These are phyloP conservation scores for Actinopyga echinites DNA, from an alignment of 53 echinoderm and acorn worm genomes.

Conservation along the genomic window DNA sequence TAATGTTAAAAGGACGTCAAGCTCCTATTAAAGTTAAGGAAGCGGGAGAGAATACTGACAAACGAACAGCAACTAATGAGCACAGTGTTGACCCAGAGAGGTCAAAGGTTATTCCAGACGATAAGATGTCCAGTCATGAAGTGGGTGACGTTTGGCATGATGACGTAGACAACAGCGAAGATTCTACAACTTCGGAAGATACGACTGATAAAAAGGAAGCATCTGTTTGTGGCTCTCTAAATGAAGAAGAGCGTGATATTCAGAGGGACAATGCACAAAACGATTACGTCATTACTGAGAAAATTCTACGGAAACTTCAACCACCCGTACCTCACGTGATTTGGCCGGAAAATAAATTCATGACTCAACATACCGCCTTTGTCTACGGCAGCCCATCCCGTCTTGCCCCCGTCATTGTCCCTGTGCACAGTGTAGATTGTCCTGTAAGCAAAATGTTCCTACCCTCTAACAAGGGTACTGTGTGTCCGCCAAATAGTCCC, in stretches of 20 bases:
- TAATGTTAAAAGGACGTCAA: slow-evolving; percentile 9
- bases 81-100: neutral
- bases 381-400: slow-evolving; percentile 85
- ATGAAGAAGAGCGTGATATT: neutral
- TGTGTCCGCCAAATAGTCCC: slow-evolving; percentile 89
- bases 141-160: neutral
- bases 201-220: neutral
- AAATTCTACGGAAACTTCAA: slow-evolving; percentile 57
- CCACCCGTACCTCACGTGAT: slow-evolving; percentile 80
- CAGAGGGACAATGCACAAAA: neutral
- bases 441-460: slow-evolving; percentile 75
- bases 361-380: slow-evolving; percentile 69
- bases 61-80: neutral
- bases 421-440: slow-evolving; percentile 82
- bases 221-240: neutral
- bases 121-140: neutral
- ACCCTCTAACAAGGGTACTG: slow-evolving; percentile 59
- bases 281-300: slow-evolving; percentile 46
- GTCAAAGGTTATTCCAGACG: neutral
- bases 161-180: neutral
- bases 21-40: neutral
- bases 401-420: slow-evolving; percentile 76
- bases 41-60: neutral
- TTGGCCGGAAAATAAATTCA: slow-evolving; percentile 78
- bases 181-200: neutral